Base-by-base conservation (phyloP, 2,797 vertebrate species). In the Delichon dasypus region DNA sequence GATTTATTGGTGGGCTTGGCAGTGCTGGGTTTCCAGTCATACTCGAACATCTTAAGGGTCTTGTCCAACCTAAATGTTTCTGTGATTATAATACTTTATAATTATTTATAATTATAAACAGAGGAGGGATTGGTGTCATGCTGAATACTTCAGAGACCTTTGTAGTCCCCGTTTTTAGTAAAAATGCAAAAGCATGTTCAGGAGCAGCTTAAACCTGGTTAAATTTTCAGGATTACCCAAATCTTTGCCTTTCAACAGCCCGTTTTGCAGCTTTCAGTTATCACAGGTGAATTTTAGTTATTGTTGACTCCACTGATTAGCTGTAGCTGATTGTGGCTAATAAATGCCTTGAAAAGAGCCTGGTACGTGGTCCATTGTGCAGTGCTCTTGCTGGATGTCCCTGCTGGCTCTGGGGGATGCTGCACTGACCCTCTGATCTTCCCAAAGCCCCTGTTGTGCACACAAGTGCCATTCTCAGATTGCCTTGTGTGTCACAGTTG, bases 341-440 rank as follows among this genome's bases (percentile, higher is more conserved):
- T 62, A 68, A 79, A 51, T 51, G 34, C 2, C 1, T 58, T 55
- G 21, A 32, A 14, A 25, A 22, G 47, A 44, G n/a, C 32, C 40
- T 78, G 66, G 14, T 11, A 29, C 0, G 0, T 18, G 47, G 9
- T 45, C 47, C n/a, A 4, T 90, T 58, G 42, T 16, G 61, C 40
- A 6, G 11, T 72, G 70, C 58, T 40, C 47, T 32, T 78, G 67
- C 40, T 71, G 76, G 61, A 20, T 77, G 61, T 68, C 61, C 73
- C 14, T 23, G 7, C 65, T 40, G 83, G 1, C 71, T 68, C 40
- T 48, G 50, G 25, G 70, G 71, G 36, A 16, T 48, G 44, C 58
- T 68, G 82, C 73, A 18, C 2, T 64, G 73, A 78, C 62, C 19
- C 36, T 72, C 13, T 25, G 3, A 70, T 60, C 76, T 30, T 42